A percentile compares a stretch with the other conserved stretches of the same genome.
Evolutionary conservation across 2,113 vertebrate species (phyloP).

Genomic region (Coregonus clupeaformis): DNA sequence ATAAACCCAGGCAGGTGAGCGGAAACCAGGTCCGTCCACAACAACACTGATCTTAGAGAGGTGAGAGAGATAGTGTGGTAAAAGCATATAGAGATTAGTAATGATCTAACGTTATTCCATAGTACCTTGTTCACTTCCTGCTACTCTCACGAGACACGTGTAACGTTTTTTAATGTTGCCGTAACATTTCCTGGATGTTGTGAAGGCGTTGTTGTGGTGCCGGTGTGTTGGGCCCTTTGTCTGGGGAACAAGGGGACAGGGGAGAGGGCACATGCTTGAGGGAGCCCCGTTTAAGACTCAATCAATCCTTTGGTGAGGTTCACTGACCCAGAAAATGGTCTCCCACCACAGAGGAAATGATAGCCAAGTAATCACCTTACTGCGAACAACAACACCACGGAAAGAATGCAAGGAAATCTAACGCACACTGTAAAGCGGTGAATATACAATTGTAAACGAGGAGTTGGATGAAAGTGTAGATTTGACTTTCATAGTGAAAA

Average conservation of each 20-base stretch:
- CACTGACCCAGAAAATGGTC: slow-evolving; percentile 90
- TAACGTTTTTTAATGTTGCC: not conserved
- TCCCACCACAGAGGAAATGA: slow-evolving; percentile 87
- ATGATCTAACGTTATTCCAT: not conserved
- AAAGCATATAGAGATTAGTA: not conserved
- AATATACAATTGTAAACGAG: not conserved
- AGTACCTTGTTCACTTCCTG: not conserved
- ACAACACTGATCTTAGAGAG: slow-evolving; percentile 1
- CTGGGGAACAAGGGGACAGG: slow-evolving; percentile 31
- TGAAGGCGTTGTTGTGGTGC: slow-evolving; percentile 19
- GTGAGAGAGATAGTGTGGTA: not conserved
- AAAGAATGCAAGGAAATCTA: slow-evolving; percentile 43
- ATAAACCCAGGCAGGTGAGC: slow-evolving; percentile 36
- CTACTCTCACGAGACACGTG: not conserved
- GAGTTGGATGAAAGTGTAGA: not conserved
- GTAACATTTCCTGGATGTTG: slow-evolving; percentile 27
- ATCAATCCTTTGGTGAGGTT: slow-evolving; percentile 84
- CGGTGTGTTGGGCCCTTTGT: slow-evolving; percentile 44
- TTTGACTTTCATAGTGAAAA: not conserved
- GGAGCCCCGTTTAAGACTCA: slow-evolving; percentile 77
- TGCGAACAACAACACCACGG: slow-evolving; percentile 50
- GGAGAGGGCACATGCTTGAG: slow-evolving; percentile 59
- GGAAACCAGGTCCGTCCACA: slow-evolving; percentile 5
- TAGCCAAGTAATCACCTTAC: slow-evolving; percentile 69
- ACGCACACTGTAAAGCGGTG: not conserved